These are phyloP conservation scores for Noctua pronuba DNA, from an alignment of 2,888 invertebrate genomes.

Conservation along the genomic window DNA sequence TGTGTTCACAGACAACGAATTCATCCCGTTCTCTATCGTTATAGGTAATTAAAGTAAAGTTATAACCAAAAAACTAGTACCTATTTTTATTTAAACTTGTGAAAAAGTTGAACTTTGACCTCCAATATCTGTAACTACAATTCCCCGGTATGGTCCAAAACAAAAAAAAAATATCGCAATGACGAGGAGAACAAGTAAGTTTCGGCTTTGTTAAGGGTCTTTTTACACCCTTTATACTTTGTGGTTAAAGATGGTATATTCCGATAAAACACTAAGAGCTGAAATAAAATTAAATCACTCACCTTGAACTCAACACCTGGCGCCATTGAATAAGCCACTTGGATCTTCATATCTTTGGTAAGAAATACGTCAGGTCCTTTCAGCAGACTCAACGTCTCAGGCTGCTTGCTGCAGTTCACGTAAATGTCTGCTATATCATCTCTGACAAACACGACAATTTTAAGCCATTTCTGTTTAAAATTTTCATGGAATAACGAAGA, in stretches of 20 bases:
- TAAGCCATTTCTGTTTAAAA: conserved; percentile 58
- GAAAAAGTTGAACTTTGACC: no score
- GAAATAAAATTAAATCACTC: conserved; percentile 15
- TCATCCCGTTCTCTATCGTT: no score
- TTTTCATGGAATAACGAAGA: conserved; percentile 17
- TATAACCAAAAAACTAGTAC: no score
- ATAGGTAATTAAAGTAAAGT: no score
- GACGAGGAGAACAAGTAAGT: no score
- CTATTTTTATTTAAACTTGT: no score
- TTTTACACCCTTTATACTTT: neutral
- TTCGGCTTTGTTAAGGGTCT: no score
- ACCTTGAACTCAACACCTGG: conserved; percentile 22
- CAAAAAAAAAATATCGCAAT: no score
- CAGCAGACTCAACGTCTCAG: fast-evolving
- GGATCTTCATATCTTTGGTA: conserved; percentile 24
- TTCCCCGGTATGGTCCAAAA: no score
- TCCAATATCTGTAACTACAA: no score
- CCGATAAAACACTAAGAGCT: neutral
- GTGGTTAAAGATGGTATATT: neutral
- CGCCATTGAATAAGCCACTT: conserved; percentile 27
- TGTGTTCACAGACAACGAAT: no score
- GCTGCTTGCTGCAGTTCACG: conserved; percentile 62
- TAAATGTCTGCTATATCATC: conserved; percentile 58
- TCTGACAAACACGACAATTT: conserved; percentile 67
- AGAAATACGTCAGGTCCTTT: conserved; percentile 1